Evolutionary conservation across 2,888 invertebrate species (phyloP).

Genomic region (Apotomis capreana): DNA sequence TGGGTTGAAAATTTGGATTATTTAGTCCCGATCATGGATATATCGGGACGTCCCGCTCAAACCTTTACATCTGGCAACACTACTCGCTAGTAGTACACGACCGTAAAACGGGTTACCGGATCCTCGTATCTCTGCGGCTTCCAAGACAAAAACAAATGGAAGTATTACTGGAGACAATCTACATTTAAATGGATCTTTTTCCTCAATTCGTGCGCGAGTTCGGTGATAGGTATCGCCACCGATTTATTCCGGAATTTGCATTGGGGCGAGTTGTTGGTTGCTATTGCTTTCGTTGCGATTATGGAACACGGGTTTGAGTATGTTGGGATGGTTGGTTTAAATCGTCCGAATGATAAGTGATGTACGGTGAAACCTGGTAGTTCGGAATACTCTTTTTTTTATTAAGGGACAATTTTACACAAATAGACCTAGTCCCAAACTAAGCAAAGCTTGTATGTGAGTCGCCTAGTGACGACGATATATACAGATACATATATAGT

Average conservation of each 20-base stretch:
- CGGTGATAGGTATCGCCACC: slow-evolving; percentile 79
- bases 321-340: background rate
- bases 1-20: too few species aligned
- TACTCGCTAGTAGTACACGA: slow-evolving; percentile 42
- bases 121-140: slow-evolving; percentile 72
- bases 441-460: too few species aligned
- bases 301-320: slow-evolving; percentile 10
- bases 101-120: slow-evolving; percentile 67
- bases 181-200: slow-evolving; percentile 83
- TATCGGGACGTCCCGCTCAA: too few species aligned
- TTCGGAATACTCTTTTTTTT: too few species aligned
- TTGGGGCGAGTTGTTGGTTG: slow-evolving; percentile 52
- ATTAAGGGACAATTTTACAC: too few species aligned
- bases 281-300: slow-evolving; percentile 8
- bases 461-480: too few species aligned
- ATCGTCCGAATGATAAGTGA: too few species aligned
- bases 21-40: too few species aligned
- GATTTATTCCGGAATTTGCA: slow-evolving; percentile 80
- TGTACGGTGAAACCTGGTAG: too few species aligned
- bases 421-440: too few species aligned
- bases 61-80: too few species aligned
- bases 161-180: slow-evolving; percentile 81
- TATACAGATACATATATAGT: too few species aligned
- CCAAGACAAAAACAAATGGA: slow-evolving; percentile 81
- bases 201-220: slow-evolving; percentile 79